A percentile compares a stretch with the other conserved stretches of the same genome.
phyloP scores from a whole-genome alignment of 1,140 invertebrate species.

The Cyclargus thomasi region DNA sequence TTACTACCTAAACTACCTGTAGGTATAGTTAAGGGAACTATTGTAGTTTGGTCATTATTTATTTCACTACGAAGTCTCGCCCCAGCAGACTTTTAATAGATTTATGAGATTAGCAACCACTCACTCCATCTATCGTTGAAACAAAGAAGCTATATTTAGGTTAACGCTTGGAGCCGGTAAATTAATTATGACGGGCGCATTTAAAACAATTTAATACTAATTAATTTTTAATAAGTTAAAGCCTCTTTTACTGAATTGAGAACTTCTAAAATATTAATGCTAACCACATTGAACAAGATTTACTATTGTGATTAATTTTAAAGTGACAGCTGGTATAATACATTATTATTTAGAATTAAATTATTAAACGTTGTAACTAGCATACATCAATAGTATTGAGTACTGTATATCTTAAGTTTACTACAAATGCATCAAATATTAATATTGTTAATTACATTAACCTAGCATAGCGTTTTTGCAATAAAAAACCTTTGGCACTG shows the following conservation, averaged over 20 bases:
- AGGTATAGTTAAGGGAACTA: background rate
- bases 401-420: too few relatives aligned
- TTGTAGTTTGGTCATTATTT: background rate
- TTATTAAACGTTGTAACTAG: too few relatives aligned
- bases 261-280: too few relatives aligned
- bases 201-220: too few relatives aligned
- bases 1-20: too few relatives aligned
- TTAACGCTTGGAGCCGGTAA: background rate
- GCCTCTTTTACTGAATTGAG: too few relatives aligned
- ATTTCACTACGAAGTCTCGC: background rate
- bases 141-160: slow-evolving; percentile 1
- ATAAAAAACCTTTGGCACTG: background rate
- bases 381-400: too few relatives aligned
- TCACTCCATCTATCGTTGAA: background rate
- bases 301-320: too few relatives aligned
- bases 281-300: too few relatives aligned
- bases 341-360: too few relatives aligned
- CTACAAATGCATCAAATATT: background rate
- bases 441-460: background rate
- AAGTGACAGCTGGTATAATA: too few relatives aligned
- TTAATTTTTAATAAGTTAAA: too few relatives aligned
- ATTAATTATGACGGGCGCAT: background rate
- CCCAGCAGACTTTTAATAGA: background rate
- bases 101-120: background rate
- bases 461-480: background rate